Evolutionary conservation across 2,797 vertebrate species (phyloP).

Genomic region (Remorina albescens): DNA sequence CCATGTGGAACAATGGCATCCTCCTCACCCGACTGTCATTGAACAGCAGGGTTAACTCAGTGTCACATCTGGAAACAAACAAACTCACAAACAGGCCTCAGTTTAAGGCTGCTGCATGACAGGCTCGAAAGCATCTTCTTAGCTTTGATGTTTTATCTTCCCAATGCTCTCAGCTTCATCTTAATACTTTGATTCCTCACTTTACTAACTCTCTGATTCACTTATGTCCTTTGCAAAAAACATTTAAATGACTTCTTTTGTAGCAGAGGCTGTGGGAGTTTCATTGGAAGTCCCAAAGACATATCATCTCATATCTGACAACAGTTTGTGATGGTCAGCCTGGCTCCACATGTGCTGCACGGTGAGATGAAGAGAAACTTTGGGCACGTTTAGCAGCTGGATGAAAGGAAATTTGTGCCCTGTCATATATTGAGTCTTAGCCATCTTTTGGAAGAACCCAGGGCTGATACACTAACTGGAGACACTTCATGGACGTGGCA

Average conservation of each 20-base stretch:
- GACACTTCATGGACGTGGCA: constrained; percentile 37
- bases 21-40: constrained; percentile 35
- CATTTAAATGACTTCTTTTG: constrained; percentile 5
- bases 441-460: constrained; percentile 34
- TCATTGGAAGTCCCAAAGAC: background rate
- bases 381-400: constrained; percentile 36
- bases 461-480: constrained; percentile 27
- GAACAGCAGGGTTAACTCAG: constrained; percentile 24
- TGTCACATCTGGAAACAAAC: constrained; percentile 46
- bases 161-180: constrained; percentile 12
- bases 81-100: constrained; percentile 1
- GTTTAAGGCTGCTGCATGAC: constrained; percentile 14
- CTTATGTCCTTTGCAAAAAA: constrained; percentile 25
- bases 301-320: constrained; percentile 29
- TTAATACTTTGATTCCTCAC: too few relatives aligned
- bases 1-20: constrained; percentile 55
- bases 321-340: constrained; percentile 20
- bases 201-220: constrained; percentile 19
- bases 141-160: constrained; percentile 23
- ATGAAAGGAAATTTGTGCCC: constrained; percentile 15
- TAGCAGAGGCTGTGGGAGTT: background rate
- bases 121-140: constrained; percentile 8
- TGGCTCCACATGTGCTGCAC: constrained; percentile 29
- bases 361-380: constrained; percentile 17
- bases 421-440: constrained; percentile 24